Percentiles rank a stretch among this genome's conserved stretches.
Conservation (phyloP, 1,140 invertebrate species). For the Trichonephila inaurata region DNA sequence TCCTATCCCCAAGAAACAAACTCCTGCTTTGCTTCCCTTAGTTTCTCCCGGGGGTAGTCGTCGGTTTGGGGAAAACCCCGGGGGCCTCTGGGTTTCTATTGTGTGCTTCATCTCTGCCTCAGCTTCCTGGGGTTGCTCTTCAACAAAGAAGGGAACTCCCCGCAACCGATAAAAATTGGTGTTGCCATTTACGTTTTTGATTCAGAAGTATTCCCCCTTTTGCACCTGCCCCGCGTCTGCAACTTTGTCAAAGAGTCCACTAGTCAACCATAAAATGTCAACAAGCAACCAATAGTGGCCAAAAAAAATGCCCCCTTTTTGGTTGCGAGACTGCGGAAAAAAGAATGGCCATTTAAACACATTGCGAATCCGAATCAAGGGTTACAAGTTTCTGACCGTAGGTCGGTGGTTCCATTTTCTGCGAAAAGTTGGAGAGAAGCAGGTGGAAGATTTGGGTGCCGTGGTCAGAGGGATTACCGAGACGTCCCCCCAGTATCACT, state of each 20-base stretch:
- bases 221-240: not conserved
- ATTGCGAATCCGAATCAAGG: not conserved
- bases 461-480: not conserved
- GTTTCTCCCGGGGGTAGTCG: constrained; percentile 37
- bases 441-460: not conserved
- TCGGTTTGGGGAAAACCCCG: not conserved
- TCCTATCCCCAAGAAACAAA: constrained; percentile 54
- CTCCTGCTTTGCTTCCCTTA: constrained; percentile 51
- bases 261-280: constrained; percentile 12
- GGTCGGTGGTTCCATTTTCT: not conserved
- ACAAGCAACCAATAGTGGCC: not conserved
- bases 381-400: too few species aligned
- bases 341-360: not conserved
- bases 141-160: not conserved
- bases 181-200: not conserved
- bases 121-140: not conserved
- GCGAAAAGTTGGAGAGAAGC: not conserved
- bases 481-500: not conserved
- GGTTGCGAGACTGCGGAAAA: not conserved
- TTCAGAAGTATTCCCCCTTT: not conserved
- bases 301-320: not conserved
- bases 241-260: constrained; percentile 37
- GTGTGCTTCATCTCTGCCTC: too few species aligned
- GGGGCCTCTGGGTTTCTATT: not conserved
- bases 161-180: not conserved